Evolutionary conservation across 2,797 vertebrate genomes (phyloP).

Genomic region (Sebastes glaucus): DNA sequence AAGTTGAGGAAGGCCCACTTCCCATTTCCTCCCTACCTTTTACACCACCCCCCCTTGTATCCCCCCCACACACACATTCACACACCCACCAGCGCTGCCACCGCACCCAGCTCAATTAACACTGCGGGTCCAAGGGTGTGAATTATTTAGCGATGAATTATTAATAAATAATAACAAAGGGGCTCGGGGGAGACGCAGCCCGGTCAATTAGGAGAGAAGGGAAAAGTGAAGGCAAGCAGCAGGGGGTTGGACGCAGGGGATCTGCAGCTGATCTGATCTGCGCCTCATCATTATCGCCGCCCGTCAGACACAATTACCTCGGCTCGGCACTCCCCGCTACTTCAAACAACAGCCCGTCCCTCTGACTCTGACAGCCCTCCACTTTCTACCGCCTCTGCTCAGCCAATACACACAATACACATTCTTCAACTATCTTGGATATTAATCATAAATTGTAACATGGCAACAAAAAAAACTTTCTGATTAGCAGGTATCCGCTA

Average conservation of each 20-base stretch:
- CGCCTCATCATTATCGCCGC: conserved; percentile 91
- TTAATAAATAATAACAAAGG: conserved; percentile 99
- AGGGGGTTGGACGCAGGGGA: conserved; percentile 85
- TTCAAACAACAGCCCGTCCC: conserved; percentile 91
- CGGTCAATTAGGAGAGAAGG: conserved; percentile 93
- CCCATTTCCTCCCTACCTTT: conserved; percentile 33
- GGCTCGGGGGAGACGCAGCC: conserved; percentile 88
- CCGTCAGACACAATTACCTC: conserved; percentile 95
- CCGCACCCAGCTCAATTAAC: conserved; percentile 91
- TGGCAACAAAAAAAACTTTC: neutral
- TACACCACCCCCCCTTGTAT: neutral
- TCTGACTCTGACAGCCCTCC: conserved; percentile 85
- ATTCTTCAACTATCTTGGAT: neutral
- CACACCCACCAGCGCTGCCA: conserved; percentile 62
- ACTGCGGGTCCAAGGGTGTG: conserved; percentile 87
- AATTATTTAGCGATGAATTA: conserved; percentile 99
- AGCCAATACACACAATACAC: conserved; percentile 1
- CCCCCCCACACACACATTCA: neutral
- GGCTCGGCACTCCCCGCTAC: conserved; percentile 75
- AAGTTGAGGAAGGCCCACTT: conserved; percentile 20
- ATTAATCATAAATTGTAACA: conserved; percentile 5
- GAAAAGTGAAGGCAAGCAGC: conserved; percentile 89
- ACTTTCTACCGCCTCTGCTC: conserved; percentile 68
- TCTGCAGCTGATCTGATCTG: conserved; percentile 88
- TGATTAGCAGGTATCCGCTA: neutral